Evolutionary conservation across 1,140 invertebrate genomes (phyloP), one percentile per base, ranked within the genome.

Genomic region (Leptoteleia sp.): DNA sequence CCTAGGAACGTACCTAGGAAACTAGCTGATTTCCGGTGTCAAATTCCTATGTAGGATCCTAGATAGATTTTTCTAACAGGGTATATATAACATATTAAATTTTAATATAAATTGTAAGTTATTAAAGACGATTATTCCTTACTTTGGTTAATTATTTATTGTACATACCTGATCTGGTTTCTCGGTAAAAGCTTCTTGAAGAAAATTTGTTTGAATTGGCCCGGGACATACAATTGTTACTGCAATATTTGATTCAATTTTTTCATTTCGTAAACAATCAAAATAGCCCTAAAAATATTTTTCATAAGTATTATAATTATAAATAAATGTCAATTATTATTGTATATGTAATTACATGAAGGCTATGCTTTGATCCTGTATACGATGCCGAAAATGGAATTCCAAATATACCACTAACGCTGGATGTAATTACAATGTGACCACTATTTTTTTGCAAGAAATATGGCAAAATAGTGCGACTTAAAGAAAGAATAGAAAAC

Each of bases 211-310:
- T 82, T 93, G 93, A 27, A 93, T 91, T 8, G 95, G 94, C 11
- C 95, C 95, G 3, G 95, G 95, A 73, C 94, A 95, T 13, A 95
- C 86, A n/a, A 96, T 80, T 0, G 93, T 94, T 0, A 96, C 90
- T n/a, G 89, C 81, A 29, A 95, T 90, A 67, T 92, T 91, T 43
- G 91, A 86, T 0, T 83, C 83, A 0, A 89, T 67, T 82, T 93
- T 92, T 85, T 96, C 95, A n/a, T 87, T 83, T 55, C 91, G 82
- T 9, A 96, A 84, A 37, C 87, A 80, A 59, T 93, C 90, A 79
- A 94, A 93, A 80, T 95, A 96, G 12, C 94, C 94, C 93, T 95
- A 17, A 38, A 35, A 57, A 57, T 13, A 59, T 16, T n/a, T 12
- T 35, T 35, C 0, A n/a, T n/a, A n/a, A n/a, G n/a, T n/a, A n/a